Evolutionary conservation across 2,888 invertebrate species (phyloP).

Genomic region (Tanypteryx hageni): DNA sequence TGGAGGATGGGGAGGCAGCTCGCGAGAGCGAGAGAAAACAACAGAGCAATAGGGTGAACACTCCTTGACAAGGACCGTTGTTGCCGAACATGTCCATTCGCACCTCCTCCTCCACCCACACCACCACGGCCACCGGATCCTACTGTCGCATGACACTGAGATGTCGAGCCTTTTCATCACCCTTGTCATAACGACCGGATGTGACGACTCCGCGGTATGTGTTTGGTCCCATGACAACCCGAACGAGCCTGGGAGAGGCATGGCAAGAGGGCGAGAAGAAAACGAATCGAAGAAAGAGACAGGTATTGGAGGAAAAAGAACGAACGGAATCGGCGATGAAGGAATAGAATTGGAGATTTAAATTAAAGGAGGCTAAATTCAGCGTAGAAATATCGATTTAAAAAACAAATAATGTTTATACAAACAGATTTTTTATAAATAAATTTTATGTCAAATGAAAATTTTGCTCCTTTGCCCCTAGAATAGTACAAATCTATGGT

Average conservation of each 20-base stretch:
- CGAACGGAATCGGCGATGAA: background rate
- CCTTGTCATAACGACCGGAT: conserved; percentile 51
- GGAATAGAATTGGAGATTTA: background rate
- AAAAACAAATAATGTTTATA: too few relatives aligned
- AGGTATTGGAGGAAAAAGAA: background rate
- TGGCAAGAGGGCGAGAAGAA: background rate
- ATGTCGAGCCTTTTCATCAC: conserved; percentile 35
- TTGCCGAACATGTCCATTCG: conserved; percentile 47
- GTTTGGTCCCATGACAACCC: conserved; percentile 20
- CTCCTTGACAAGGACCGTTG: background rate
- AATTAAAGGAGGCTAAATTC: background rate
- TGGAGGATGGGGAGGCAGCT: background rate
- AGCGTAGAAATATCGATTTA: too few relatives aligned
- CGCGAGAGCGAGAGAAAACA: conserved; percentile 5
- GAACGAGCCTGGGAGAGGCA: background rate
- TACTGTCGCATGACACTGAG: conserved; percentile 32
- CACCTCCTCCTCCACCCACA: background rate
- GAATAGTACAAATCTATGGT: too few relatives aligned
- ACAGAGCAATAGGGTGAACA: background rate
- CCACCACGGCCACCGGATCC: background rate
- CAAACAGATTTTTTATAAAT: too few relatives aligned
- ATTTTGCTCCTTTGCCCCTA: too few relatives aligned
- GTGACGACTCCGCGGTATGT: background rate
- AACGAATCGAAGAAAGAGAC: background rate
- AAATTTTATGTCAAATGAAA: too few relatives aligned